Evolutionary conservation across 2,113 vertebrate genomes (phyloP).

Genomic region (Lycaon pictus): DNA sequence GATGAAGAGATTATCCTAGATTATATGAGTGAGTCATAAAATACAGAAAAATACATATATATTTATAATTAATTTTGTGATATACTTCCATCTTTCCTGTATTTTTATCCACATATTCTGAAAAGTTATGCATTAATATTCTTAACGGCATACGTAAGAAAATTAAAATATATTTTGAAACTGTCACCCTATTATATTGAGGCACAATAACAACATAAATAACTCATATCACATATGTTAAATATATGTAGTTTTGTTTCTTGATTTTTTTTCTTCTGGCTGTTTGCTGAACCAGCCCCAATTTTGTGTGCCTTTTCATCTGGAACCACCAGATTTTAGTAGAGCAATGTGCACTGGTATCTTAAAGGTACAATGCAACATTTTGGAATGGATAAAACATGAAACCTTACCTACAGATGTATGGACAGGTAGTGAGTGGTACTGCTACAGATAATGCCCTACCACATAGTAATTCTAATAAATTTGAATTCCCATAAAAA

Average conservation of each 20-base stretch:
- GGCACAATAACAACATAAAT: background rate
- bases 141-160: background rate
- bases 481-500: slow-evolving; percentile 36
- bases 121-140: background rate
- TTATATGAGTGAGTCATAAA: background rate
- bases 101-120: background rate
- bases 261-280: slow-evolving; percentile 34
- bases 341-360: background rate
- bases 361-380: background rate
- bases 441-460: background rate
- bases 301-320: background rate
- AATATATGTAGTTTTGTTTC: background rate
- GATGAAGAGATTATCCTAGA: background rate
- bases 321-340: background rate
- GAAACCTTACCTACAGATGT: background rate
- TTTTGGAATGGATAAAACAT: background rate
- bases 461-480: background rate
- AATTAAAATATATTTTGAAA: background rate
- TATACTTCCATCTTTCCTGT: background rate
- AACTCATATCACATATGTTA: background rate
- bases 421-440: too few relatives aligned
- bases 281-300: background rate
- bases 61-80: slow-evolving; percentile 8
- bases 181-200: background rate
- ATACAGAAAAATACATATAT: background rate